Evolutionary conservation across 1,140 invertebrate genomes (phyloP).

Genomic region (Teleogryllus occipitalis): DNA sequence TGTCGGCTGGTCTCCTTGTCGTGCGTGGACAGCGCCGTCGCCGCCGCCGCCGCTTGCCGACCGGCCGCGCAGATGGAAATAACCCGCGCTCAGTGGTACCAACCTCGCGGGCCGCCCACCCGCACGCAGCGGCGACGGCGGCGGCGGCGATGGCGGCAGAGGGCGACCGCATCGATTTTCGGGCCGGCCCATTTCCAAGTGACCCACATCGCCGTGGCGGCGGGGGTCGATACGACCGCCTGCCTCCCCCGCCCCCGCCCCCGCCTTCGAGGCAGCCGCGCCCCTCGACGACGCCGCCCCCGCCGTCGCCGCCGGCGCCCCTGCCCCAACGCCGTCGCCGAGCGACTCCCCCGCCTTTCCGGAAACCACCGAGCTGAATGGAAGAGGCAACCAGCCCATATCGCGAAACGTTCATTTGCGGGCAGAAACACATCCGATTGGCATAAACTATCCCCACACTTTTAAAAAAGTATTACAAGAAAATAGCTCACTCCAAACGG

Average conservation of each 20-base stretch:
- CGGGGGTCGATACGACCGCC: neutral
- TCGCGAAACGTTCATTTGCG: too few species aligned
- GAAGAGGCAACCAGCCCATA: too few species aligned
- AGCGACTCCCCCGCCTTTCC: too few species aligned
- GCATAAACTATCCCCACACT: too few species aligned
- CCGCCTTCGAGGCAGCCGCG: neutral
- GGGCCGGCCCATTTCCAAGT: neutral
- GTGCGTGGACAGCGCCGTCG: neutral
- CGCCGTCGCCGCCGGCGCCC: too few species aligned
- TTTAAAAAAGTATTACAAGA: too few species aligned
- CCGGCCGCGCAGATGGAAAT: neutral
- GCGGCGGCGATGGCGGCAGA: neutral
- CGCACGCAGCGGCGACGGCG: neutral
- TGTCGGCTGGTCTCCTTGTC: too few species aligned
- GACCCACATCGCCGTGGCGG: neutral
- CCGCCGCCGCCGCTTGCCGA: neutral
- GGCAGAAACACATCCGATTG: too few species aligned
- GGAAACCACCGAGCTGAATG: too few species aligned
- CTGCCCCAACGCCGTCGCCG: too few species aligned
- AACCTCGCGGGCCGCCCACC: neutral
- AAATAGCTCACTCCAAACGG: too few species aligned
- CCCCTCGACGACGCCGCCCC: too few species aligned
- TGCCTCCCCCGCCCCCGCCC: neutral
- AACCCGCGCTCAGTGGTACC: neutral
- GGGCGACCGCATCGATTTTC: neutral